Conservation (phyloP, 35 echinoderm and acorn worm species). For the Heliocidaris tuberculata region DNA sequence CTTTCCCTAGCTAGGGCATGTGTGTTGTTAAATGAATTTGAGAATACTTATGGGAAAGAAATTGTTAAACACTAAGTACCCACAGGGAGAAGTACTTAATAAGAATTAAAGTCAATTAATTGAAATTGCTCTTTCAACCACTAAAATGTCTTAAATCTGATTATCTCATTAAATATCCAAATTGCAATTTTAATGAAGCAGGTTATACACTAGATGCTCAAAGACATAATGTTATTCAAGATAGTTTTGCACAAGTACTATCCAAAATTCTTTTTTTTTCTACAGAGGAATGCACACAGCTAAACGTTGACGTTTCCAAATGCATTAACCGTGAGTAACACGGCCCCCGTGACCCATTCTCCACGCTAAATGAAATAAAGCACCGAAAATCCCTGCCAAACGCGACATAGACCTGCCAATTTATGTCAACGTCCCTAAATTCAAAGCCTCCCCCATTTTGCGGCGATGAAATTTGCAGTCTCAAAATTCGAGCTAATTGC, state of each 20-base stretch:
- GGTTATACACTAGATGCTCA: not conserved
- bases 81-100: too few relatives aligned
- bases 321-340: not conserved
- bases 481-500: not conserved
- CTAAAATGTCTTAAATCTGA: too few relatives aligned
- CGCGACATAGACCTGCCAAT: not conserved
- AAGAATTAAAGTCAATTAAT: too few relatives aligned
- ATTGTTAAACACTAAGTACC: too few relatives aligned
- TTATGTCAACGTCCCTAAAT: not conserved
- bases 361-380: not conserved
- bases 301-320: conserved; percentile 1
- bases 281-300: not conserved
- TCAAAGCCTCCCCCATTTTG: not conserved
- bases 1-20: too few relatives aligned
- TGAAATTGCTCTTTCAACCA: too few relatives aligned
- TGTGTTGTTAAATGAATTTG: too few relatives aligned
- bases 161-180: too few relatives aligned
- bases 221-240: not conserved
- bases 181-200: too few relatives aligned
- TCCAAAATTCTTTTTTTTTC: not conserved
- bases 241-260: not conserved
- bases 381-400: not conserved
- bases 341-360: not conserved
- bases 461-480: conserved; percentile 7
- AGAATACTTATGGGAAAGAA: too few relatives aligned